phyloP scores from a whole-genome alignment of 1,140 invertebrate genomes.

The Habropoda laboriosa region DNA sequence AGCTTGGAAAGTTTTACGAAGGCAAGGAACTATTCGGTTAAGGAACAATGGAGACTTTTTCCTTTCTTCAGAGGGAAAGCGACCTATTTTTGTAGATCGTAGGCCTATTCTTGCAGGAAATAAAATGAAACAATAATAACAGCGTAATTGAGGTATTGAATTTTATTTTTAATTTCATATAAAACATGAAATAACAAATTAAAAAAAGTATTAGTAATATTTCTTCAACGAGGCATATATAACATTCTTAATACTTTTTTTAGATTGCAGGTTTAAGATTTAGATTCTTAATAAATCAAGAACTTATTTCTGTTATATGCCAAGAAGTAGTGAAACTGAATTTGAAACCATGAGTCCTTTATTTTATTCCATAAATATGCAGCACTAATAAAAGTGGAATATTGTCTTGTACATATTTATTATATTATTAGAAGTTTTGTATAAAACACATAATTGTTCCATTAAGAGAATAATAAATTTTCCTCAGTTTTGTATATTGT shows the following conservation, averaged over 20 bases:
- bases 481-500: conserved; percentile 39
- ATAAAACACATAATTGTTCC: conserved; percentile 36
- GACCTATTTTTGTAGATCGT: conserved; percentile 96
- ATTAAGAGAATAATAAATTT: conserved; percentile 43
- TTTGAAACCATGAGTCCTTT: conserved; percentile 73
- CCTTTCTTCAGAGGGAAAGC: conserved; percentile 96
- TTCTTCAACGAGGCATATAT: conserved; percentile 23
- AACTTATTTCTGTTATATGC: conserved; percentile 92
- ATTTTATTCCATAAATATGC: conserved; percentile 21
- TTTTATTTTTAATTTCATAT: background rate
- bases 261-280: conserved; percentile 94
- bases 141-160: conserved; percentile 93
- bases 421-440: conserved; percentile 24
- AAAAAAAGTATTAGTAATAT: conserved; percentile 5
- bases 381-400: conserved; percentile 3
- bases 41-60: conserved; percentile 97
- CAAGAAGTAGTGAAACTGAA: conserved; percentile 91
- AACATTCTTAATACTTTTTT: conserved; percentile 68
- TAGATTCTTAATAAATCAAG: conserved; percentile 96
- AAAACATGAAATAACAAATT: background rate
- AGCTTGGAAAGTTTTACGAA: conserved; percentile 91
- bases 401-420: conserved; percentile 15
- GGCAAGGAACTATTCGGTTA: conserved; percentile 94
- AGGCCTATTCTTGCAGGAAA: conserved; percentile 92
- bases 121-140: conserved; percentile 94